phyloP scores from a whole-genome alignment of 2,888 invertebrate genomes.

The Syrphus vitripennis region DNA sequence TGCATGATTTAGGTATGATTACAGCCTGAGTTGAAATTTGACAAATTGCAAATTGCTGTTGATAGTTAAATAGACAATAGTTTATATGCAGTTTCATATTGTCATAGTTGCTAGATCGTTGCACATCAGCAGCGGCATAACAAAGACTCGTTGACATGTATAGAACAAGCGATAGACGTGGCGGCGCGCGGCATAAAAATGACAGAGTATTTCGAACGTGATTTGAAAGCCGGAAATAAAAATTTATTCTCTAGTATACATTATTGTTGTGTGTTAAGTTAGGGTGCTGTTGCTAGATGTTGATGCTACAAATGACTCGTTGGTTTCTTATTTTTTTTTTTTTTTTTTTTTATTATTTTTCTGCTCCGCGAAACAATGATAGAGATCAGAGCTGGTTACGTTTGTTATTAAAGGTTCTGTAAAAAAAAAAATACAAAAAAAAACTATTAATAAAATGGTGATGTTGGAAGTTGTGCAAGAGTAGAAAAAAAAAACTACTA shows the following conservation, averaged over 20 bases:
- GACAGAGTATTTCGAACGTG: slow-evolving; percentile 33
- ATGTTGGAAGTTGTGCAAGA: slow-evolving; percentile 1
- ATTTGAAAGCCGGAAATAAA: slow-evolving; percentile 68
- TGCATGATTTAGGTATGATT: slow-evolving; percentile 57
- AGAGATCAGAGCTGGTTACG: slow-evolving; percentile 11
- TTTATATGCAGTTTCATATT: not conserved
- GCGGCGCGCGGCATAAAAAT: not conserved
- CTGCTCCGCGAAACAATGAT: slow-evolving; percentile 7
- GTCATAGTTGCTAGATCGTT: slow-evolving; percentile 16
- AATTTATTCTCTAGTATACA: slow-evolving; percentile 40
- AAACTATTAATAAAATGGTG: not conserved
- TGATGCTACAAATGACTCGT: not conserved
- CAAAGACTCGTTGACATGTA: slow-evolving; percentile 24
- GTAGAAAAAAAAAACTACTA: not conserved
- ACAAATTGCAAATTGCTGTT: slow-evolving; percentile 69
- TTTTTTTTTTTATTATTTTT: not conserved
- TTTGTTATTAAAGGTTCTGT: not conserved
- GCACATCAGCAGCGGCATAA: slow-evolving; percentile 5
- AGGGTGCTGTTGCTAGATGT: slow-evolving; percentile 1
- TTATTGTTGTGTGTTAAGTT: slow-evolving; percentile 8
- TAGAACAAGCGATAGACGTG: not conserved
- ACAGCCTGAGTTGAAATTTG: slow-evolving; percentile 62
- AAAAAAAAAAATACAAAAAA: not conserved
- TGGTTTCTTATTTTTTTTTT: not conserved
- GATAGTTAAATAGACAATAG: slow-evolving; percentile 31